Conservation (phyloP, 1,140 invertebrate genomes). For the Rhopalosiphum maidis region DNA sequence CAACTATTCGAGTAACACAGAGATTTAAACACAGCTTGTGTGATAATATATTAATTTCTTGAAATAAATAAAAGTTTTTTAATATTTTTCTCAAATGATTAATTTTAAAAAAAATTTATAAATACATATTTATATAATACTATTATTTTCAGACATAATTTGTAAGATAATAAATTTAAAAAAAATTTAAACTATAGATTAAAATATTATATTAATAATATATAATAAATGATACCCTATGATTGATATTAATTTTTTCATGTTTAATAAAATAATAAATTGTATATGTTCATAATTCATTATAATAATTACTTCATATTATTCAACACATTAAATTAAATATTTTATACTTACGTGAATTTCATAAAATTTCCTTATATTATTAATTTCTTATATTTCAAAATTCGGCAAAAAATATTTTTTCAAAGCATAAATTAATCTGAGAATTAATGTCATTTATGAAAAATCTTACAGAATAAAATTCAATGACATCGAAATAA, state of each 20-base stretch:
- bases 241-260: not conserved
- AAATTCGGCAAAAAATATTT: not conserved
- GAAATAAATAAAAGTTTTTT: not conserved
- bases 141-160: too few species aligned
- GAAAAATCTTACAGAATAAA: not conserved
- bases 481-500: not conserved
- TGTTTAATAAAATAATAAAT: not conserved
- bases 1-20: not conserved
- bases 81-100: not conserved
- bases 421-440: not conserved
- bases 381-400: not conserved
- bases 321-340: not conserved
- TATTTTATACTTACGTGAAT: rapidly evolving
- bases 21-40: not conserved
- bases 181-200: too few species aligned
- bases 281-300: not conserved
- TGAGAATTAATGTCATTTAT: not conserved
- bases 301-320: not conserved
- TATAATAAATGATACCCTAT: not conserved
- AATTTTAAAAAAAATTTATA: too few species aligned
- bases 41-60: not conserved
- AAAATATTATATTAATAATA: not conserved
- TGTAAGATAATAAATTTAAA: too few species aligned
- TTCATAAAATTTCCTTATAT: not conserved
- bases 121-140: too few species aligned